A percentile compares a stretch with the other conserved stretches of the same genome.
phyloP scores from a whole-genome alignment of 2,888 invertebrate species.

The Orthosia gracilis region DNA sequence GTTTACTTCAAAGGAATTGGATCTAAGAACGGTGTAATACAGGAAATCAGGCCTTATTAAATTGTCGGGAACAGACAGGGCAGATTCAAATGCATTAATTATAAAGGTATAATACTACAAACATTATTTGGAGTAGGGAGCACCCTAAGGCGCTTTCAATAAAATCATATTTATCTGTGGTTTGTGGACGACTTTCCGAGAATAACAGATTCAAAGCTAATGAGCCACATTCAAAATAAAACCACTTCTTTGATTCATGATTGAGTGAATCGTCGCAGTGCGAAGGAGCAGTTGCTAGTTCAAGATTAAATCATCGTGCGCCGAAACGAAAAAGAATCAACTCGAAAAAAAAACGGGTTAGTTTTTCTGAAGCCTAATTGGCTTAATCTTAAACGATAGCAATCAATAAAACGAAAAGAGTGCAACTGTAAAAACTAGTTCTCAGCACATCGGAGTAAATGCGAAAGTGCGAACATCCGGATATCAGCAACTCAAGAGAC shows the following conservation, averaged over 20 bases:
- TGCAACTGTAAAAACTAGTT: conserved; percentile 38
- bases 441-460: conserved; percentile 21
- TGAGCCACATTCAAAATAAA: neutral
- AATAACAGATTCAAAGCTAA: neutral
- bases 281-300: neutral
- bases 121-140: neutral
- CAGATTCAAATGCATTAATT: neutral
- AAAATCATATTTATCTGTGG: neutral
- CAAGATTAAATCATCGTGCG: neutral
- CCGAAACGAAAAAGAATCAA: conserved; percentile 13
- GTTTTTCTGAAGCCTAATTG: conserved; percentile 30
- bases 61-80: neutral
- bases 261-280: neutral
- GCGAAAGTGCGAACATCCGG: conserved; percentile 45
- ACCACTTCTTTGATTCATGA: neutral
- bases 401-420: conserved; percentile 18
- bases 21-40: neutral
- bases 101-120: neutral
- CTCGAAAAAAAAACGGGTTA: conserved; percentile 4
- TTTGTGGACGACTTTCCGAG: too few relatives aligned
- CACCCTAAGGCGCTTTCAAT: neutral
- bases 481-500: conserved; percentile 21
- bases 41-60: neutral
- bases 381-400: conserved; percentile 33
- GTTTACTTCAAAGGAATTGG: conserved; percentile 21